These are phyloP conservation scores for Aix galericulata DNA, from an alignment of 2,113 vertebrate species.

Conservation along the genomic window DNA sequence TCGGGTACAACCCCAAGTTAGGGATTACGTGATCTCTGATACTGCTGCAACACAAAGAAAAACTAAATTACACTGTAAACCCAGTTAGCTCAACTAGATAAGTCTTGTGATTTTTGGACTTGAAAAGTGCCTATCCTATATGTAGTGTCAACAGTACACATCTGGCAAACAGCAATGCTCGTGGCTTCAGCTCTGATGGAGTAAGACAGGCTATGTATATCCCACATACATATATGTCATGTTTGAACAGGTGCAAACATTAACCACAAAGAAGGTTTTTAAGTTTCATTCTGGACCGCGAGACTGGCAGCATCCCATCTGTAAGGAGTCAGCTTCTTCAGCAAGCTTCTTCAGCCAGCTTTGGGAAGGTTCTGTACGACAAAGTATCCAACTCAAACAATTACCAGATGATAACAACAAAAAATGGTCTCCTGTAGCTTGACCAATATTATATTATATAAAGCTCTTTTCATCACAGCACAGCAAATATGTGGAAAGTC, in stretches of 20 bases:
- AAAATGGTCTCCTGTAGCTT: neutral
- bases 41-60: neutral
- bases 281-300: conserved; percentile 34
- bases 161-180: conserved; percentile 11
- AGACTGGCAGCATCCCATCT: neutral
- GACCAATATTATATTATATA: neutral
- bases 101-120: conserved; percentile 39
- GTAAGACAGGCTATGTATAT: neutral
- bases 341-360: conserved; percentile 14
- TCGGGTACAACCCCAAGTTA: neutral
- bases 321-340: conserved; percentile 32
- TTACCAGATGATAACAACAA: conserved; percentile 23
- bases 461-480: neutral
- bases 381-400: neutral
- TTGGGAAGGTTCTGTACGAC: neutral
- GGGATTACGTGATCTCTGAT: neutral
- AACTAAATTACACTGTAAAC: neutral
- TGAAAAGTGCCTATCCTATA: neutral
- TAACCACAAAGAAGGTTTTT: conserved; percentile 55
- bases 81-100: neutral
- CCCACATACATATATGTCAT: conserved; percentile 5
- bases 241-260: conserved; percentile 66
- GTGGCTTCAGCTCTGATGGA: neutral
- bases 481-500: neutral
- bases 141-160: conserved; percentile 24